A percentile compares a stretch with the other conserved stretches of the same genome.
phyloP scores from a whole-genome alignment of 1,140 invertebrate species.

The Tribolium madens region DNA sequence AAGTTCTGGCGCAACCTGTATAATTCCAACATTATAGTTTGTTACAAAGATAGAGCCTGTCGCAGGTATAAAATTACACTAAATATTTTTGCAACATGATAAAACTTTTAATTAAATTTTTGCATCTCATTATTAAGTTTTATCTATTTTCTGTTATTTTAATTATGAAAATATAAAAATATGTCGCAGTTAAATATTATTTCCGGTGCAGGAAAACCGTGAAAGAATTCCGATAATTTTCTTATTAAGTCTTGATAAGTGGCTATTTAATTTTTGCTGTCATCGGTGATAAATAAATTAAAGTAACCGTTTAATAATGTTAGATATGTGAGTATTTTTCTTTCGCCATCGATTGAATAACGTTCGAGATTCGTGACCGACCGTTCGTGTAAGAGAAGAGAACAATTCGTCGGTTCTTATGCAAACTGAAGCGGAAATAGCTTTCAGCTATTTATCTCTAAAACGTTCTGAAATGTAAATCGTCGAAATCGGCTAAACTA shows the following conservation, averaged over 20 bases:
- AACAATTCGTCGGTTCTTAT: constrained; percentile 30
- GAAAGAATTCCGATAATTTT: background rate
- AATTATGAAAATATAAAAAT: too few relatives aligned
- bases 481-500: constrained; percentile 47
- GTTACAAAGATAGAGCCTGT: too few relatives aligned
- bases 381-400: background rate
- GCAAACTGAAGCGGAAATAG: constrained; percentile 40
- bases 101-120: background rate
- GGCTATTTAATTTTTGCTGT: background rate
- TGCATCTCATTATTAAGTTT: background rate
- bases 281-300: background rate
- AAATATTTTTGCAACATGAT: too few relatives aligned
- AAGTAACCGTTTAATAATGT: too few relatives aligned
- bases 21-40: too few relatives aligned
- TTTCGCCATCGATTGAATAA: background rate
- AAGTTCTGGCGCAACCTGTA: too few relatives aligned
- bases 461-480: constrained; percentile 47
- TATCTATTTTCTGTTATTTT: too few relatives aligned
- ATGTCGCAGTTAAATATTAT: background rate
- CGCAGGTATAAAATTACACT: too few relatives aligned
- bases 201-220: background rate
- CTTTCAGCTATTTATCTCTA: constrained; percentile 43
- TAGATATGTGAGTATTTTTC: too few relatives aligned
- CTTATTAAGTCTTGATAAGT: background rate
- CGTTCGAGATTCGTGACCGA: background rate